These are phyloP conservation scores for Nomada fucata DNA, from an alignment of 2,888 invertebrate genomes.

Conservation along the genomic window DNA sequence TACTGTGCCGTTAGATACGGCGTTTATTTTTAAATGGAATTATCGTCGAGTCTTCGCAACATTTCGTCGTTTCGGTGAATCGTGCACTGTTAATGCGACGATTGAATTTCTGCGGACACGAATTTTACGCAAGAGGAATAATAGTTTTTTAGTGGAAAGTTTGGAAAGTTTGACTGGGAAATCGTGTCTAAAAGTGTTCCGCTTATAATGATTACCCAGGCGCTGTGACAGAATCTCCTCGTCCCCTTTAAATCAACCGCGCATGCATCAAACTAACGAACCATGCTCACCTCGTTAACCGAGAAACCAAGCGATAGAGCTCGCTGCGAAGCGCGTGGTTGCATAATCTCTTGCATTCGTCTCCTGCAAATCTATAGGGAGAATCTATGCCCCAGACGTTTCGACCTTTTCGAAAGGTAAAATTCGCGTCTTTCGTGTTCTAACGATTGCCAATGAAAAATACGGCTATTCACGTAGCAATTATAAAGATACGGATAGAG, in stretches of 20 bases:
- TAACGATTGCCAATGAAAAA: no score
- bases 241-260: conserved; percentile 40
- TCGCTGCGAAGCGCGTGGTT: conserved; percentile 5
- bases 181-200: conserved; percentile 32
- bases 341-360: neutral
- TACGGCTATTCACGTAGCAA: no score
- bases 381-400: neutral
- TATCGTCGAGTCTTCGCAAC: no score
- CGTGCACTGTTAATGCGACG: neutral
- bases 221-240: conserved; percentile 3
- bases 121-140: no score
- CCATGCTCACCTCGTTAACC: conserved; percentile 43
- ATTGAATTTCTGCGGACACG: no score
- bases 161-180: neutral
- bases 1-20: no score
- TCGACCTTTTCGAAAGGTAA: neutral
- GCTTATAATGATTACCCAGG: conserved; percentile 40
- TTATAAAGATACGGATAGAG: no score
- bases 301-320: conserved; percentile 19
- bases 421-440: neutral
- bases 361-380: neutral
- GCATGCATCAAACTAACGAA: conserved; percentile 48
- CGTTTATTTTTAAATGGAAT: no score
- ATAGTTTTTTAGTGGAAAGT: neutral
- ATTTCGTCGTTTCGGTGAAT: neutral